Conservation (phyloP, 2,113 vertebrate genomes). For the Cinclus cinclus region DNA sequence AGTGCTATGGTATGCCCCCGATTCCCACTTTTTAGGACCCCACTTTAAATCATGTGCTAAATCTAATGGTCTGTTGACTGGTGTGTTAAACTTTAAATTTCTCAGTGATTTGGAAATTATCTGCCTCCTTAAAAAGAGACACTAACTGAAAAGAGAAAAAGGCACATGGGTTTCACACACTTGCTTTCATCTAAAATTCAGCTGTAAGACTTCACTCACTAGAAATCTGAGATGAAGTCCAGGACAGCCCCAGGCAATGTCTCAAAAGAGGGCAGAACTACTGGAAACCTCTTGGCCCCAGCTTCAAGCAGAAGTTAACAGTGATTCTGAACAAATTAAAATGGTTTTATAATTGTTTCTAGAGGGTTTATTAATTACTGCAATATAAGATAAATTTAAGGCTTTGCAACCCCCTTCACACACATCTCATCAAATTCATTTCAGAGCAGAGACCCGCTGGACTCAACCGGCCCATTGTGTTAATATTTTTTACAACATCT, state of each 20-base stretch:
- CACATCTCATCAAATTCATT: neutral
- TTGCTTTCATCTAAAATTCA: neutral
- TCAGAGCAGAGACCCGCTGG: neutral
- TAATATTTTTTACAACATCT: neutral
- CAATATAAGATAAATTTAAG: neutral
- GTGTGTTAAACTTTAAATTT: neutral
- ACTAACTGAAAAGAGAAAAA: neutral
- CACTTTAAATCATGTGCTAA: neutral
- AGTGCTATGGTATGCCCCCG: neutral
- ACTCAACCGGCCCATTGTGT: neutral
- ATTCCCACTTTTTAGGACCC: neutral
- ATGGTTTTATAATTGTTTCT: neutral
- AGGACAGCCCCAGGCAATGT: neutral
- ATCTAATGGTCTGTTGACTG: neutral
- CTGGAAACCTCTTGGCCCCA: neutral
- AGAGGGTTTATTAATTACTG: neutral
- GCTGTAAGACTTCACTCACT: fast-evolving
- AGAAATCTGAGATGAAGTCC: neutral
- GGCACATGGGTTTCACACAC: neutral
- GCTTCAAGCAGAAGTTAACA: neutral
- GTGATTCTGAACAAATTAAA: neutral
- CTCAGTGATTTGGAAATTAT: neutral
- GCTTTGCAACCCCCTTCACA: neutral
- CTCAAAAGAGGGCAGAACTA: neutral
- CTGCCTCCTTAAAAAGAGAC: neutral